A percentile compares a stretch with the other conserved stretches of the same genome.
These are phyloP conservation scores for Drosophila santomea DNA, from an alignment of 1,140 invertebrate genomes.

Conservation along the genomic window DNA sequence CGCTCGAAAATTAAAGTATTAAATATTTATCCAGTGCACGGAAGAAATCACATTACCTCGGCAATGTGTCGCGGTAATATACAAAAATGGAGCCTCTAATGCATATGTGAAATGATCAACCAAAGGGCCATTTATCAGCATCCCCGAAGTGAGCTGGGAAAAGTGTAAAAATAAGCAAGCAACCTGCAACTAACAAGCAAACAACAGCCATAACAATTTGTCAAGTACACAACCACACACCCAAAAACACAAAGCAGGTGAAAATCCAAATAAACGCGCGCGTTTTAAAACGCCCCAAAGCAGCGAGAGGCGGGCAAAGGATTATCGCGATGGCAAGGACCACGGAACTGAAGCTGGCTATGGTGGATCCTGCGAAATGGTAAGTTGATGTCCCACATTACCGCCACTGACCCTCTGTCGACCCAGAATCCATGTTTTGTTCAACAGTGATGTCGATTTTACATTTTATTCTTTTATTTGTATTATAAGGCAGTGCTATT, in stretches of 20 bases:
- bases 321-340: conserved; percentile 55
- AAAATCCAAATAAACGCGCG: conserved; percentile 7
- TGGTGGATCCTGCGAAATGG: conserved; percentile 63
- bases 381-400: conserved; percentile 49
- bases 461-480: too few species aligned
- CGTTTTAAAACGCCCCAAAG: conserved; percentile 36
- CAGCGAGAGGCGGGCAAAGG: conserved; percentile 39
- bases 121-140: conserved; percentile 79
- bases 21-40: conserved; percentile 74
- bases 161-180: conserved; percentile 56
- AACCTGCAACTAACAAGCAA: conserved; percentile 29
- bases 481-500: too few species aligned
- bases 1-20: conserved; percentile 71
- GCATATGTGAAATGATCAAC: conserved; percentile 62
- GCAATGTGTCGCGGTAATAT: conserved; percentile 45
- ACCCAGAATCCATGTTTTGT: neutral
- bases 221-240: conserved; percentile 40
- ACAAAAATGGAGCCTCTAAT: conserved; percentile 34
- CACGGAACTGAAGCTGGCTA: conserved; percentile 30
- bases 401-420: conserved; percentile 22
- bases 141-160: conserved; percentile 70
- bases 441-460: conserved; percentile 1
- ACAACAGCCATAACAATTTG: conserved; percentile 63
- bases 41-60: conserved; percentile 69
- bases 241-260: conserved; percentile 19